Evolutionary conservation across 2,797 vertebrate genomes (phyloP).

Genomic region (Triplophysa yarkandensis): DNA sequence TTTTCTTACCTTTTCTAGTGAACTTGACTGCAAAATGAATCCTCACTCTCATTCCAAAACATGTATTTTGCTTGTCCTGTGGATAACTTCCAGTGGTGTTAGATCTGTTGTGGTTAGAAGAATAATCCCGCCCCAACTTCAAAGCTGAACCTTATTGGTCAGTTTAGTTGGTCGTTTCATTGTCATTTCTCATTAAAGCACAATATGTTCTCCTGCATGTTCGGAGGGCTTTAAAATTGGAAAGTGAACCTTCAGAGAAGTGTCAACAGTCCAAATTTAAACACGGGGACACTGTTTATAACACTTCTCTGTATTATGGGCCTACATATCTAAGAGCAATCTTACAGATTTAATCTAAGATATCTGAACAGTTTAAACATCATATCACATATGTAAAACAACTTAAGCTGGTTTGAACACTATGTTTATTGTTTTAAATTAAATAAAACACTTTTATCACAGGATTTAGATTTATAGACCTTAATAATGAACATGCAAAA

Average conservation of each 20-base stretch:
- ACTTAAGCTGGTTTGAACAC: too few relatives aligned
- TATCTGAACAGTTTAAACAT: too few relatives aligned
- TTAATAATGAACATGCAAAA: not conserved
- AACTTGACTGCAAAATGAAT: not conserved
- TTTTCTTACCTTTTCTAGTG: constrained; percentile 30
- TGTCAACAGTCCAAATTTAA: not conserved
- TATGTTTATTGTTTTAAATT: too few relatives aligned
- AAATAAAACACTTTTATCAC: not conserved
- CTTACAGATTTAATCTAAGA: too few relatives aligned
- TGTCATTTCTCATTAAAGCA: constrained; percentile 1
- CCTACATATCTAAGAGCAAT: too few relatives aligned
- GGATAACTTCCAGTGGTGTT: constrained; percentile 14
- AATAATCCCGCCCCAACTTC: not conserved
- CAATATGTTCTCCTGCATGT: not conserved
- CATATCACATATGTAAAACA: too few relatives aligned
- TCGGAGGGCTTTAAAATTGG: constrained; percentile 43
- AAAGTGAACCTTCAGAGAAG: not conserved
- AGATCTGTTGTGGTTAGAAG: constrained; percentile 28
- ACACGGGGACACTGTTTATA: not conserved
- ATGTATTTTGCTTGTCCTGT: not conserved
- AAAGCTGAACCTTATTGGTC: constrained; percentile 13
- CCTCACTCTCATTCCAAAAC: constrained; percentile 10
- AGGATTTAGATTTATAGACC: not conserved
- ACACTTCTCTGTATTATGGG: not conserved
- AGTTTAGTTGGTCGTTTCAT: constrained; percentile 19